Evolutionary conservation across 2,888 invertebrate species (phyloP).

Genomic region (Volucella inanis): DNA sequence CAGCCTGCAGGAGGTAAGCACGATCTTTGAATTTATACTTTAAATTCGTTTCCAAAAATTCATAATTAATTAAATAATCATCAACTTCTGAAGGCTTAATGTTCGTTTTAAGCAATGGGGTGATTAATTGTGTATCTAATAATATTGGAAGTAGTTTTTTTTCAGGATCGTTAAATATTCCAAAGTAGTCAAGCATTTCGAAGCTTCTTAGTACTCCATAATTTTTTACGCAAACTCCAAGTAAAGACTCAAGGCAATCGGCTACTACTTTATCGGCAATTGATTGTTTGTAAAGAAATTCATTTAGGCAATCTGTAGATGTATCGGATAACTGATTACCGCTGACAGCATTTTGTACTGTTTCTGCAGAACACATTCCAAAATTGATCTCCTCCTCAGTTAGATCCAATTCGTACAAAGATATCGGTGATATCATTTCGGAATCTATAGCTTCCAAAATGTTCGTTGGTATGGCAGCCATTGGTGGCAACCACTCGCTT

Average conservation of each 20-base stretch:
- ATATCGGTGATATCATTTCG: conserved; percentile 82
- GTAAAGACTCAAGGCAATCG: conserved; percentile 91
- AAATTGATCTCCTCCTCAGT: conserved; percentile 82
- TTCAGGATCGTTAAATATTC: conserved; percentile 84
- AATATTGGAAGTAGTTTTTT: conserved; percentile 78
- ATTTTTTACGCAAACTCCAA: conserved; percentile 88
- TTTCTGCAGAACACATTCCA: conserved; percentile 77
- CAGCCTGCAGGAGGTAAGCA: conserved; percentile 92
- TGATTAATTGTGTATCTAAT: conserved; percentile 78
- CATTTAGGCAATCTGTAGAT: conserved; percentile 76
- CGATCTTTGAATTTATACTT: conserved; percentile 92
- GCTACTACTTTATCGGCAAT: conserved; percentile 88
- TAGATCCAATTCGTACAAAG: conserved; percentile 84
- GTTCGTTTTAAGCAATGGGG: conserved; percentile 80
- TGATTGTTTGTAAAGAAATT: conserved; percentile 83
- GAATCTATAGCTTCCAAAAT: conserved; percentile 78
- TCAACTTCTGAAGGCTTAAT: conserved; percentile 83
- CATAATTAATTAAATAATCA: conserved; percentile 82
- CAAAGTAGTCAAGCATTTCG: conserved; percentile 87
- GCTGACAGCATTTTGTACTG: conserved; percentile 64
- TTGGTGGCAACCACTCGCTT: conserved; percentile 92
- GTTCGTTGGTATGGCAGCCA: conserved; percentile 86
- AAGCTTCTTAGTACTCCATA: conserved; percentile 83
- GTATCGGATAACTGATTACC: conserved; percentile 22
- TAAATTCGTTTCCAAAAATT: conserved; percentile 86